These are phyloP conservation scores for Uloborus plumipes DNA, from an alignment of 2,888 invertebrate genomes.

Conservation along the genomic window DNA sequence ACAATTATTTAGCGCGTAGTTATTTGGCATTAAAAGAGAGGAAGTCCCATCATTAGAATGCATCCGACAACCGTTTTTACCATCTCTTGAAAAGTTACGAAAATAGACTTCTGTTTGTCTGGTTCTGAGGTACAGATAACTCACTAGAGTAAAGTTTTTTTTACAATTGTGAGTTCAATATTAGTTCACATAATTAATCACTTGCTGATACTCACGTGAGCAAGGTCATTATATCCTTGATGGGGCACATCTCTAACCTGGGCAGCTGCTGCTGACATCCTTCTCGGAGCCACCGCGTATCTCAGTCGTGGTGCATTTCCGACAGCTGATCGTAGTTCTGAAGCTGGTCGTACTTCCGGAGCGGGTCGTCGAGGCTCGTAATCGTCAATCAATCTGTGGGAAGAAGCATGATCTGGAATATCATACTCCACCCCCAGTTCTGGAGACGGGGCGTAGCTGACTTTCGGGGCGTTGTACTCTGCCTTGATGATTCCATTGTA, in stretches of 20 bases:
- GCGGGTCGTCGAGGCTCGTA: neutral
- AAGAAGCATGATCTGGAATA: neutral
- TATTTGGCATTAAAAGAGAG: no score
- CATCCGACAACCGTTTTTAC: no score
- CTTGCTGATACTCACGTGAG: conserved; percentile 10
- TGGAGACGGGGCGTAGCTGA: conserved; percentile 21
- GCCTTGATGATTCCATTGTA: conserved; percentile 14
- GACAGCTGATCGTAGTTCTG: conserved; percentile 27
- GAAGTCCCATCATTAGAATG: no score
- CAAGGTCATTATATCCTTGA: conserved; percentile 16
- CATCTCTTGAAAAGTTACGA: no score
- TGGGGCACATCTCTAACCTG: neutral
- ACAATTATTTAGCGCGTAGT: no score
- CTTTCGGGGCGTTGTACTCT: conserved; percentile 16
- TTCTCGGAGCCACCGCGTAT: conserved; percentile 30
- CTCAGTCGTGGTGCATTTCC: conserved; percentile 45
- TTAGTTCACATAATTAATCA: no score
- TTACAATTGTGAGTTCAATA: neutral
- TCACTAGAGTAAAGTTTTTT: neutral
- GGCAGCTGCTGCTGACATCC: neutral
- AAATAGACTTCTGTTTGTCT: no score
- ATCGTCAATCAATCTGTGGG: conserved; percentile 16
- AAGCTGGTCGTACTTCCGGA: neutral
- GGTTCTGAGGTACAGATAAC: no score
- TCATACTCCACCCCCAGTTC: conserved; percentile 49